Percentiles rank a stretch among this genome's conserved stretches.
These are phyloP conservation scores for Chelonus formosanus DNA, from an alignment of 2,888 invertebrate species.

Conservation along the genomic window DNA sequence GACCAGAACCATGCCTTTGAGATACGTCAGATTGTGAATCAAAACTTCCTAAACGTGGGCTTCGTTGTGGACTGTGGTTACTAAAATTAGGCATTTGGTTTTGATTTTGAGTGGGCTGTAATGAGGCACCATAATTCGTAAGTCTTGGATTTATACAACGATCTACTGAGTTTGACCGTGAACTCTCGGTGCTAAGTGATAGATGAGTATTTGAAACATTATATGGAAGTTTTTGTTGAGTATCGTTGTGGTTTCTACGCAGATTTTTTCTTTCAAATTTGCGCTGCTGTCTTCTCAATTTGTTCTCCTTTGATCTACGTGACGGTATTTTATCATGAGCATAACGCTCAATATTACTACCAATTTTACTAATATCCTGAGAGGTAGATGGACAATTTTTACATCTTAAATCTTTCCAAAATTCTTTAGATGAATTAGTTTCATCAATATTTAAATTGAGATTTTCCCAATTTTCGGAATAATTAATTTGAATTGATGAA, in stretches of 20 bases:
- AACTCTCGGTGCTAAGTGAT: slow-evolving; percentile 56
- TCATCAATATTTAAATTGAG: slow-evolving; percentile 57
- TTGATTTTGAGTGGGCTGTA: slow-evolving; percentile 61
- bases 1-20: slow-evolving; percentile 22
- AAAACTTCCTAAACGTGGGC: slow-evolving; percentile 60
- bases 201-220: slow-evolving; percentile 34
- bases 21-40: slow-evolving; percentile 47
- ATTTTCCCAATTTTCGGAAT: slow-evolving; percentile 63
- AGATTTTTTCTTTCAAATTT: slow-evolving; percentile 50
- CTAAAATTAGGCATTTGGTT: slow-evolving; percentile 62
- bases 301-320: slow-evolving; percentile 50
- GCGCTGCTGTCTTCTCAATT: slow-evolving; percentile 51
- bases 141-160: slow-evolving; percentile 55
- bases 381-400: slow-evolving; percentile 57
- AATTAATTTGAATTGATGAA: slow-evolving; percentile 58
- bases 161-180: slow-evolving; percentile 61
- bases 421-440: slow-evolving; percentile 48
- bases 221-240: slow-evolving; percentile 36
- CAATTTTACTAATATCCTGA: slow-evolving; percentile 52
- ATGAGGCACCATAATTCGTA: slow-evolving; percentile 54
- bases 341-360: slow-evolving; percentile 53
- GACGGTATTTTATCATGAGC: slow-evolving; percentile 49
- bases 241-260: slow-evolving; percentile 40
- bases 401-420: slow-evolving; percentile 60
- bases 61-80: slow-evolving; percentile 58